These are phyloP conservation scores for Caenorhabditis becei DNA, from an alignment of 2,888 invertebrate genomes.

Conservation along the genomic window DNA sequence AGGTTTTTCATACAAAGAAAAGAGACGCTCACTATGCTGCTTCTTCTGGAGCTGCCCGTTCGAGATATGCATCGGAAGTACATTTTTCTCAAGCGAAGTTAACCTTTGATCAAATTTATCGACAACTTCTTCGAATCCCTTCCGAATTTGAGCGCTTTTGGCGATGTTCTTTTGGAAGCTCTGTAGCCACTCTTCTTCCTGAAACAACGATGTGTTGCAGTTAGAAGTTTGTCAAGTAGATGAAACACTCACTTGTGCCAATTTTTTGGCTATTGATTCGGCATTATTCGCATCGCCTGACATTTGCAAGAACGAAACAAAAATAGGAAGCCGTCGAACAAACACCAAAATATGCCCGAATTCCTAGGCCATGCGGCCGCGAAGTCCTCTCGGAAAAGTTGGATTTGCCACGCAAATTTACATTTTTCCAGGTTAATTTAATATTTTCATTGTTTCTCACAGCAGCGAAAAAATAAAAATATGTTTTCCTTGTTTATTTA, in stretches of 20 bases:
- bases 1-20: no score
- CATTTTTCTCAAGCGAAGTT: slow-evolving; percentile 74
- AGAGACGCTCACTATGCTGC: slow-evolving; percentile 78
- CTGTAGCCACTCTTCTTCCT: slow-evolving; percentile 80
- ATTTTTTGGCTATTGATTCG: slow-evolving; percentile 55
- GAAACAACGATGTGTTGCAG: slow-evolving; percentile 3
- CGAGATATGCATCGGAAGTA: slow-evolving; percentile 78
- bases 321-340: neutral
- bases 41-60: slow-evolving; percentile 79
- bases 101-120: slow-evolving; percentile 73
- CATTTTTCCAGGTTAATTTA: slow-evolving; percentile 4
- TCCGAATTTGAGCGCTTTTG: slow-evolving; percentile 70
- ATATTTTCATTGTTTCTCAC: neutral
- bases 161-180: slow-evolving; percentile 72
- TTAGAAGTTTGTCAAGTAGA: no score
- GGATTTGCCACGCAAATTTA: slow-evolving; percentile 43
- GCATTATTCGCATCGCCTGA: slow-evolving; percentile 31
- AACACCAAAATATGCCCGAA: neutral
- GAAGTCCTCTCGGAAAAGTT: slow-evolving; percentile 41
- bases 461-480: neutral
- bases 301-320: slow-evolving; percentile 7
- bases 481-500: neutral
- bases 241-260: slow-evolving; percentile 39
- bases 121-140: slow-evolving; percentile 68
- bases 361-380: slow-evolving; percentile 47